phyloP scores from a whole-genome alignment of 1,140 invertebrate genomes.

The Saccostrea cuccullata region DNA sequence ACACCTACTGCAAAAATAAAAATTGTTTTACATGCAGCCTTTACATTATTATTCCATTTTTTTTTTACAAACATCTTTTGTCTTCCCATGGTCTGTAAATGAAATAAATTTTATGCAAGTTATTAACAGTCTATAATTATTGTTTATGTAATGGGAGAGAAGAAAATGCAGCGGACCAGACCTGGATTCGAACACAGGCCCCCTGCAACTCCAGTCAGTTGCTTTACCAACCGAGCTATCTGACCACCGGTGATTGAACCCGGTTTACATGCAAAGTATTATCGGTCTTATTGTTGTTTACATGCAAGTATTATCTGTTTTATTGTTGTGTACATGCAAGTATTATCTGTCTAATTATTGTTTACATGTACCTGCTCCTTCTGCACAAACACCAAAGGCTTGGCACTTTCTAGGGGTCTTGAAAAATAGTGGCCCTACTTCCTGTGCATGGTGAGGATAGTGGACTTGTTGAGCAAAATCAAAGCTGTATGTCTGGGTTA shows the following conservation, averaged over 20 bases:
- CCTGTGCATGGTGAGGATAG: constrained; percentile 59
- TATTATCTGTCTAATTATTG: constrained; percentile 45
- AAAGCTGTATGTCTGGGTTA: constrained; percentile 47
- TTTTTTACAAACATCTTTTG: neutral
- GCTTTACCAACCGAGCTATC: too few species aligned
- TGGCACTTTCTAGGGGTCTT: constrained; percentile 64
- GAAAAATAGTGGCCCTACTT: constrained; percentile 67
- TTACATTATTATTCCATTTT: constrained; percentile 27
- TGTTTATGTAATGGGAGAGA: too few species aligned
- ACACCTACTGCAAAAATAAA: constrained; percentile 43
- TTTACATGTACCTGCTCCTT: constrained; percentile 53
- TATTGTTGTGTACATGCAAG: neutral
- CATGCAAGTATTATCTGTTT: too few species aligned
- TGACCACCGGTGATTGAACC: too few species aligned
- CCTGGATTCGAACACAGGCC: too few species aligned
- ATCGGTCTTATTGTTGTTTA: too few species aligned
- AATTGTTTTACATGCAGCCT: constrained; percentile 23
- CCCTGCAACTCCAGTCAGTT: too few species aligned
- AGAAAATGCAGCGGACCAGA: too few species aligned
- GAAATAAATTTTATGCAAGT: neutral
- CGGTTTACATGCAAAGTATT: too few species aligned
- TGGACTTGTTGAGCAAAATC: constrained; percentile 67
- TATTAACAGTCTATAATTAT: too few species aligned
- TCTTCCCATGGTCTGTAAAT: too few species aligned
- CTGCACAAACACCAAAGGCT: constrained; percentile 61